phyloP scores from a whole-genome alignment of 2,888 invertebrate genomes.

The Aphrophora alni region DNA sequence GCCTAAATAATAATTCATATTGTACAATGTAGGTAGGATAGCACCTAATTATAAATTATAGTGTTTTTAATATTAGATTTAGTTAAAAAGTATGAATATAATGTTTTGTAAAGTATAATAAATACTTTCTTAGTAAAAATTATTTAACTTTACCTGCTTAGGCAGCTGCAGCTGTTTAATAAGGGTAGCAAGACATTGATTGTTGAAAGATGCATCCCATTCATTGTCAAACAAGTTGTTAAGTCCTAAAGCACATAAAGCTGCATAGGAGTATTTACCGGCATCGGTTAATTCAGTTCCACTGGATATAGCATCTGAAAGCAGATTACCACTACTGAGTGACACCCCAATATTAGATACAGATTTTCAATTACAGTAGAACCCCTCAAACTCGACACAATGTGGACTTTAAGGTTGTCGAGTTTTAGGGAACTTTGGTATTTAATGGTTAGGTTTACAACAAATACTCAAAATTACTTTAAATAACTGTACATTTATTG shows the following conservation, averaged over 20 bases:
- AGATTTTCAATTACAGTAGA: too few species aligned
- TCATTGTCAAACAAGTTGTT: conserved; percentile 59
- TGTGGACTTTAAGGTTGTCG: too few species aligned
- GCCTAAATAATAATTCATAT: too few species aligned
- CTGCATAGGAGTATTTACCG: conserved; percentile 58
- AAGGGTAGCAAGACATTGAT: conserved; percentile 54
- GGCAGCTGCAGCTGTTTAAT: conserved; percentile 54
- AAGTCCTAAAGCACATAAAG: conserved; percentile 60
- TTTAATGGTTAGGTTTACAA: too few species aligned
- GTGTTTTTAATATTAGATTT: background rate
- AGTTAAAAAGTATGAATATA: too few species aligned
- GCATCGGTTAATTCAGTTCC: conserved; percentile 49
- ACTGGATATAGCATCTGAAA: background rate
- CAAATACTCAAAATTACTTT: too few species aligned
- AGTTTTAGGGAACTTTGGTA: too few species aligned
- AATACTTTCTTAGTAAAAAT: background rate
- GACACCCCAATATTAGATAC: too few species aligned
- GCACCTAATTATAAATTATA: background rate
- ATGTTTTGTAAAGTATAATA: too few species aligned
- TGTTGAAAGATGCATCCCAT: conserved; percentile 55
- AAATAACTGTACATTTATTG: too few species aligned
- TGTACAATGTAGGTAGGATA: background rate
- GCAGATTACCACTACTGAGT: too few species aligned
- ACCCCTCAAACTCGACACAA: too few species aligned
- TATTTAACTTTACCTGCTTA: conserved; percentile 52